Evolutionary conservation across 2,888 invertebrate species (phyloP), one percentile per base, ranked within the genome.

Genomic region (Stenichneumon culpator): DNA sequence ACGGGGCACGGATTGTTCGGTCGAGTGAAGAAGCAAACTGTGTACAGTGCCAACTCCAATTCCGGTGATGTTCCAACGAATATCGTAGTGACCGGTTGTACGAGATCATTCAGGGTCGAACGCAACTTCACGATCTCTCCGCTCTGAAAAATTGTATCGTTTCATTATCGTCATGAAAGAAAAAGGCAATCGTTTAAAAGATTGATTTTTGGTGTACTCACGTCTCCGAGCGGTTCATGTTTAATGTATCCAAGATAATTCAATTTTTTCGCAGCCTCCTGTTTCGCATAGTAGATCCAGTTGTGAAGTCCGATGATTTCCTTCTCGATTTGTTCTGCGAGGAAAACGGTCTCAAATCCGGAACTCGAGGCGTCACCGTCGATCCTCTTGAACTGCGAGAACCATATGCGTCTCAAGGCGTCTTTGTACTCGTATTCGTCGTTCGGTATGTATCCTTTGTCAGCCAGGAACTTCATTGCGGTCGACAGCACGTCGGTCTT

Each of bases 281-380:
- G 97, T 84, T 96, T 96, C 75, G 96, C 95, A 91, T 97, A 98
- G 93, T 97, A 97, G 68, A 98, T 95, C 98, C 98, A 99, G 93
- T 97, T 98, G 93, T 99, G 99, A 87, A 99, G 95, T 5, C 98
- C 98, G 93, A 94, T 95, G 28, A 96, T 95, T 90, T 96, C 96
- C 65, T 96, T 96, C 90, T 97, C 96, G 89, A 95, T 95, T 22
- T 95, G 93, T 95, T 99, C 99, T 0, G 98, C 97, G 0, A 98
- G 95, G 93, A 98, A 98, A 16, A 98, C 96, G 89, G 99, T 99
- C 94, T 99, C 99, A 92, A 99, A 99, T 0, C 98, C 98, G 57
- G 97, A 97, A 89, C 98, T 98, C 77, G 98, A 97, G 11, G 97
- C 95, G 90, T 96, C 96, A 36, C 97, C 97, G 90, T 96, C 95